phyloP scores from a whole-genome alignment of 2,113 vertebrate species.

The Apteryx owenii region DNA sequence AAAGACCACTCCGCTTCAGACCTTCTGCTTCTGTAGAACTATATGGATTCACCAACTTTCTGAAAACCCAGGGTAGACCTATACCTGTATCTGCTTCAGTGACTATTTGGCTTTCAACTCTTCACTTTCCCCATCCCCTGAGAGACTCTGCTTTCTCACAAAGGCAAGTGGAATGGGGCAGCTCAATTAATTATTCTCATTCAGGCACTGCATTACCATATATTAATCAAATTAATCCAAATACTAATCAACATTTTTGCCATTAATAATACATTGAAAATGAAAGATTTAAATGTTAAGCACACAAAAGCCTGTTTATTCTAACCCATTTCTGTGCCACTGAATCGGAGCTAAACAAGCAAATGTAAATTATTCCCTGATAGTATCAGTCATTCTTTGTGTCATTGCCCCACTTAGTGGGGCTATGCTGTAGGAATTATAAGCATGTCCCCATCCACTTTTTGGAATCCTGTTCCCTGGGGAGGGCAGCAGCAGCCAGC shows the following conservation, averaged over 20 bases:
- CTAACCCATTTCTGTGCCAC: not conserved
- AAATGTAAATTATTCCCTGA: not conserved
- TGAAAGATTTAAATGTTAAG: not conserved
- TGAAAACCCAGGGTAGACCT: not conserved
- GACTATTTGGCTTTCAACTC: not conserved
- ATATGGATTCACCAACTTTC: not conserved
- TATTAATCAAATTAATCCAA: not conserved
- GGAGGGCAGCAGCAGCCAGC: not conserved
- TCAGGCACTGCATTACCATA: not conserved
- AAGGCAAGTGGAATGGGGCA: not conserved
- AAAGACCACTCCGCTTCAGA: not conserved
- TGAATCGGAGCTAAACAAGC: not conserved
- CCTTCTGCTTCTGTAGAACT: not conserved
- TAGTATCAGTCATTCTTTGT: not conserved
- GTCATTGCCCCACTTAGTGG: not conserved
- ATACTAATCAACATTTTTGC: not conserved
- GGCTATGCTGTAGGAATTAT: not conserved
- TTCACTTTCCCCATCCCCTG: not conserved
- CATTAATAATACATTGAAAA: not conserved
- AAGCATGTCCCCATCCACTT: not conserved
- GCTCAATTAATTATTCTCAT: not conserved
- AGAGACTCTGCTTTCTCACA: not conserved
- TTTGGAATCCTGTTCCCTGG: not conserved
- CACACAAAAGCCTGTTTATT: not conserved
- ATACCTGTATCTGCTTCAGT: not conserved